Conservation (phyloP, 2,888 invertebrate genomes). For the Xanthorhoe designata region DNA sequence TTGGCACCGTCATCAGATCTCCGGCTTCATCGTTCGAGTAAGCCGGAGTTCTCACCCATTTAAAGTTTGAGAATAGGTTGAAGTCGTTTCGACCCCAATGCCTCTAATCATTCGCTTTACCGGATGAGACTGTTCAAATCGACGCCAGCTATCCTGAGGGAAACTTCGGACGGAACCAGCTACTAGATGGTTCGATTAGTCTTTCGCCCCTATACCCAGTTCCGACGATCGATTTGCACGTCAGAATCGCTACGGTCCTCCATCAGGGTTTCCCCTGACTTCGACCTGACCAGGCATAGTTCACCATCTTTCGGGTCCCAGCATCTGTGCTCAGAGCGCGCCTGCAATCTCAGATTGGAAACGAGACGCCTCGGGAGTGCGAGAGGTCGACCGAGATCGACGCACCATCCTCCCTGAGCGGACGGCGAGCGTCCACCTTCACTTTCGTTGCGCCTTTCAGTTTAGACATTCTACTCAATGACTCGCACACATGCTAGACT, state of each 20-base stretch:
- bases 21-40: slow-evolving; percentile 84
- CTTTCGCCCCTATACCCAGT: slow-evolving; percentile 90
- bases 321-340: slow-evolving; percentile 88
- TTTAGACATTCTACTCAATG: slow-evolving; percentile 81
- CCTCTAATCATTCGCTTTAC: slow-evolving; percentile 92
- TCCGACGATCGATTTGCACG: slow-evolving; percentile 92
- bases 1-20: slow-evolving; percentile 70
- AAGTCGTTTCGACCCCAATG: slow-evolving; percentile 89
- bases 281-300: slow-evolving; percentile 90
- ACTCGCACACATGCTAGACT: slow-evolving; percentile 84
- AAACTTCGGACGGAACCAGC: slow-evolving; percentile 92
- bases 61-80: slow-evolving; percentile 92
- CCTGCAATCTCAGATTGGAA: slow-evolving; percentile 71
- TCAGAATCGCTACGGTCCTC: slow-evolving; percentile 91
- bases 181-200: slow-evolving; percentile 92
- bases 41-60: slow-evolving; percentile 89
- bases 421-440: slow-evolving; percentile 43
- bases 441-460: slow-evolving; percentile 89
- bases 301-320: slow-evolving; percentile 83
- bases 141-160: slow-evolving; percentile 89
- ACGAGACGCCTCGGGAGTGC: slow-evolving; percentile 86
- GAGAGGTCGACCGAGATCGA: slow-evolving; percentile 62
- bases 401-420: slow-evolving; percentile 53
- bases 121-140: slow-evolving; percentile 84
- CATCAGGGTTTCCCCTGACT: slow-evolving; percentile 89